Conservation (phyloP, 2,113 vertebrate species). For the Podarcis raffonei region DNA sequence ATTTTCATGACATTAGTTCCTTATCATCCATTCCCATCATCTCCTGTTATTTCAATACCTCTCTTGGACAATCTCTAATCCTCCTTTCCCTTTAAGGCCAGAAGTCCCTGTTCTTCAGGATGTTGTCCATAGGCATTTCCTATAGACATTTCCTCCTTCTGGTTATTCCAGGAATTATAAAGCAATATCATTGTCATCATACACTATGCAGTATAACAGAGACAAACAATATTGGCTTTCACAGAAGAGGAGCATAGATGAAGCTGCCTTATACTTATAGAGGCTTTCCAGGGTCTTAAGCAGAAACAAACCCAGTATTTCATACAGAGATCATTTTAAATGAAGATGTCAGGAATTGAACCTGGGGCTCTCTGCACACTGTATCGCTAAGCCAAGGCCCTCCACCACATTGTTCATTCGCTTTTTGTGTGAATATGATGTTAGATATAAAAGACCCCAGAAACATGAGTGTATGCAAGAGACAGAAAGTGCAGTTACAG, state of each 20-base stretch:
- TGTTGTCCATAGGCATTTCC: not conserved
- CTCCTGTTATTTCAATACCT: not conserved
- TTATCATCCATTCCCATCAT: slow-evolving; percentile 12
- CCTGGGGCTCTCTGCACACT: not conserved
- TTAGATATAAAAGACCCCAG: slow-evolving; percentile 15
- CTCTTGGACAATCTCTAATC: not conserved
- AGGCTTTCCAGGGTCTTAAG: not conserved
- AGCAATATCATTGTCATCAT: slow-evolving; percentile 2
- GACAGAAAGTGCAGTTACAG: slow-evolving; percentile 3
- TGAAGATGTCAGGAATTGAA: not conserved
- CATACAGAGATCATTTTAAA: not conserved
- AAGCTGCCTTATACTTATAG: not conserved
- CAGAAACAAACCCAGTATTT: not conserved
- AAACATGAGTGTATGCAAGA: slow-evolving; percentile 34
- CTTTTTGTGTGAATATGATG: not conserved
- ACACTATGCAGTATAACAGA: not conserved
- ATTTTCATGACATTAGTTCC: slow-evolving; percentile 10
- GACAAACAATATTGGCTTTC: not conserved
- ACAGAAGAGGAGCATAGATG: too few species aligned
- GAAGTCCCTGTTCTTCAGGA: not conserved
- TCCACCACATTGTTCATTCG: not conserved
- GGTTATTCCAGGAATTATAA: slow-evolving; percentile 23
- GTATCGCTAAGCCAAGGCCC: not conserved
- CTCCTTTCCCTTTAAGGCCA: not conserved
- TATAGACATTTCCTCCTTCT: not conserved